Evolutionary conservation across 1,140 invertebrate genomes (phyloP).

Genomic region (Drosophila lacertosa): DNA sequence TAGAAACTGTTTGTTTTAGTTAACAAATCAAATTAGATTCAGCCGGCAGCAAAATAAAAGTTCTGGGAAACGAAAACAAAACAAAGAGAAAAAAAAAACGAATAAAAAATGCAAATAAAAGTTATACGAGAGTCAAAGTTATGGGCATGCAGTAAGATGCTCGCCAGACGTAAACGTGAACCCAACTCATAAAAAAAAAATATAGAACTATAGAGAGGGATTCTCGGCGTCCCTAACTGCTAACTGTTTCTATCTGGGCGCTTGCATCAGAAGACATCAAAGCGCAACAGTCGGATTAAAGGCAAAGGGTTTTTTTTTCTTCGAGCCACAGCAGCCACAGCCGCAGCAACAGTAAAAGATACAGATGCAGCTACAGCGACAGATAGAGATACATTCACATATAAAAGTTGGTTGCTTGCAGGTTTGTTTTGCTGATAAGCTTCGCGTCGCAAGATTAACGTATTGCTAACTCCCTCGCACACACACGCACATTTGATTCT

Average conservation of each 20-base stretch:
- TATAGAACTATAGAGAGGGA: constrained; percentile 37
- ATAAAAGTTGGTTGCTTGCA: constrained; percentile 74
- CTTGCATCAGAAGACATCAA: constrained; percentile 71
- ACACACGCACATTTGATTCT: constrained; percentile 10
- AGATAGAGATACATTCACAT: constrained; percentile 49
- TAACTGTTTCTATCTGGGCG: constrained; percentile 67
- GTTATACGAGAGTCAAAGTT: constrained; percentile 70
- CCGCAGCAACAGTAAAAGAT: constrained; percentile 7
- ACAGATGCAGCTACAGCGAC: constrained; percentile 29
- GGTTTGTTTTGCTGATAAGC: constrained; percentile 76
- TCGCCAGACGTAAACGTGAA: constrained; percentile 35
- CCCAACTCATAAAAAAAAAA: constrained; percentile 70
- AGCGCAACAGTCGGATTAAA: constrained; percentile 49
- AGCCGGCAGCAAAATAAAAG: constrained; percentile 41
- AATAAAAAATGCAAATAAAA: constrained; percentile 79
- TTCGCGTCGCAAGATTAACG: constrained; percentile 66
- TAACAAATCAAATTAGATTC: constrained; percentile 49
- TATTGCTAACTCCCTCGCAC: constrained; percentile 28
- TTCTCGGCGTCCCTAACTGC: constrained; percentile 47
- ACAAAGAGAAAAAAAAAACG: constrained; percentile 44
- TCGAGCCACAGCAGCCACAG: constrained; percentile 36
- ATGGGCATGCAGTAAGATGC: constrained; percentile 57
- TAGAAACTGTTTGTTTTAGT: constrained; percentile 29
- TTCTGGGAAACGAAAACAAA: constrained; percentile 54
- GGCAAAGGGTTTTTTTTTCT: constrained; percentile 34